phyloP scores from a whole-genome alignment of 2,888 invertebrate genomes.

The Rhyacophila evoluta region DNA sequence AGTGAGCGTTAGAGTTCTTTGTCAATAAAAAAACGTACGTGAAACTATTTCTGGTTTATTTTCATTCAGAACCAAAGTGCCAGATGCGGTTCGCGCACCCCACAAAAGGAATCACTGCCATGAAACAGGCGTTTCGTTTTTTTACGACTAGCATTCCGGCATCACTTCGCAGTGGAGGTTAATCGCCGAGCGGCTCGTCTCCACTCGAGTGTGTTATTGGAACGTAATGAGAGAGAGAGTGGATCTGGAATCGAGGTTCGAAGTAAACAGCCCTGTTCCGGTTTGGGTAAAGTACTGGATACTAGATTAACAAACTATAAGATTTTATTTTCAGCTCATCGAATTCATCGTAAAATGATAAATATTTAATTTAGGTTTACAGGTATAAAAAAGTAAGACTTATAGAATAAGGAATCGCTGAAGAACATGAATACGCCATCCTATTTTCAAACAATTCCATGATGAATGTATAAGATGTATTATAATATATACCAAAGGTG shows the following conservation, averaged over 20 bases:
- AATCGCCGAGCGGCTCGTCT: slow-evolving; percentile 62
- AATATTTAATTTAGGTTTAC: too few species aligned
- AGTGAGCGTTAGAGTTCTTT: too few species aligned
- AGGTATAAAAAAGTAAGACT: too few species aligned
- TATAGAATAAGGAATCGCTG: too few species aligned
- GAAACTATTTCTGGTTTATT: too few species aligned
- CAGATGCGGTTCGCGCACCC: background rate
- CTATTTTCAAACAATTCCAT: too few species aligned
- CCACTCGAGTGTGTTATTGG: slow-evolving; percentile 69
- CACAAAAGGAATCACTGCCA: background rate
- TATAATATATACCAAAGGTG: too few species aligned
- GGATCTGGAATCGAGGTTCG: slow-evolving; percentile 31
- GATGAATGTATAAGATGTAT: too few species aligned
- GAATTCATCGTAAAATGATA: too few species aligned
- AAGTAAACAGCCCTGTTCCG: slow-evolving; percentile 10
- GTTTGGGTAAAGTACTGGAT: background rate
- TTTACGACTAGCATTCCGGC: slow-evolving; percentile 27
- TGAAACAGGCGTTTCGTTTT: slow-evolving; percentile 26
- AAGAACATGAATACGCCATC: too few species aligned
- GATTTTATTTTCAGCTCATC: too few species aligned
- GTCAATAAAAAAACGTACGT: too few species aligned
- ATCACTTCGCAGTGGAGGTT: slow-evolving; percentile 56
- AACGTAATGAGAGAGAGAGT: slow-evolving; percentile 58
- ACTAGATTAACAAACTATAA: background rate
- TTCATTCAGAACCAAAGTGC: background rate